phyloP scores from a whole-genome alignment of 92 coral and sea anemone genomes.

The Anthopleura xanthogrammica region DNA sequence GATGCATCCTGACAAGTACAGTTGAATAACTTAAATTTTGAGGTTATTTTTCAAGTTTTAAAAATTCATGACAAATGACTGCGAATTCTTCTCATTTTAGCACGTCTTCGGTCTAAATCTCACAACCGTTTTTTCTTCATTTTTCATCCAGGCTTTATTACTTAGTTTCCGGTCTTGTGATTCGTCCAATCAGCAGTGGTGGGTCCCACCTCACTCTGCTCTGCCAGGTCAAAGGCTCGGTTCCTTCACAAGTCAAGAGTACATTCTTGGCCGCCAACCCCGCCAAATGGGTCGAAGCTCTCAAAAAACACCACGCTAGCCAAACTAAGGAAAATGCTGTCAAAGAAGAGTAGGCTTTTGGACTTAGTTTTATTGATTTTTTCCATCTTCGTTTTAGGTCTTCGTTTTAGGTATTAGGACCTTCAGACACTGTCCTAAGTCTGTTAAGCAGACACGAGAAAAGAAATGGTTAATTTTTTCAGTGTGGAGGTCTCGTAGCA shows the following conservation, averaged over 20 bases:
- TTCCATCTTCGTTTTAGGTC: no score
- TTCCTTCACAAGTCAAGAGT: constrained; percentile 73
- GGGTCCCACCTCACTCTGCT: constrained; percentile 63
- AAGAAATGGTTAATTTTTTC: no score
- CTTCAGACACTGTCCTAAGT: no score
- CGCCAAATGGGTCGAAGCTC: constrained; percentile 65
- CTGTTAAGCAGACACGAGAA: no score
- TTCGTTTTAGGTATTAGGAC: no score
- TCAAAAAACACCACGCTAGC: constrained; percentile 63
- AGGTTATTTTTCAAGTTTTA: no score
- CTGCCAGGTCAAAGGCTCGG: constrained; percentile 80
- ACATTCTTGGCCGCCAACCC: constrained; percentile 84
- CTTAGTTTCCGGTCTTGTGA: constrained; percentile 62
- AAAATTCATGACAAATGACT: no score
- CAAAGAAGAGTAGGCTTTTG: constrained; percentile 18
- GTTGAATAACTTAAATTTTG: no score
- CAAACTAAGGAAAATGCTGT: constrained; percentile 26
- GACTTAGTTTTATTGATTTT: no score
- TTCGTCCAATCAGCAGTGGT: constrained; percentile 76
- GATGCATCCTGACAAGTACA: no score
- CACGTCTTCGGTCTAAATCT: not conserved
- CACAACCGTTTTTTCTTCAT: not conserved
- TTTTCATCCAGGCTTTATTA: constrained; percentile 49
- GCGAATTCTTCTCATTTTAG: no score
- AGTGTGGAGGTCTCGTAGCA: no score